Conservation (phyloP, 2,113 vertebrate species). For the Hipposideros armiger region DNA sequence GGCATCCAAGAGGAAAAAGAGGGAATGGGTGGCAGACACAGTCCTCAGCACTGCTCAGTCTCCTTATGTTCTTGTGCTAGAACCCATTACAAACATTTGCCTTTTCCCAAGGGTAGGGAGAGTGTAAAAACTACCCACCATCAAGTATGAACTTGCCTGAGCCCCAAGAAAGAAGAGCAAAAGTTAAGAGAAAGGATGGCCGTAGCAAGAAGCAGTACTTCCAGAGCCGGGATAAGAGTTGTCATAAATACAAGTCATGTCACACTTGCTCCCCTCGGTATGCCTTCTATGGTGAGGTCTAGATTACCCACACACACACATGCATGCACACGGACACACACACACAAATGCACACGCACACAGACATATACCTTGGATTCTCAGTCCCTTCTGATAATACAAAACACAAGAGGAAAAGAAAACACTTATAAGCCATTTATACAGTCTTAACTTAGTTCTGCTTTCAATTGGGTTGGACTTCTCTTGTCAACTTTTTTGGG, state of each 20-base stretch:
- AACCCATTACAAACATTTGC: background rate
- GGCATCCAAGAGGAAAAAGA: background rate
- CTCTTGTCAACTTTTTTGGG: background rate
- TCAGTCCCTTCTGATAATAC: background rate
- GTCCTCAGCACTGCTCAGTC: accelerated
- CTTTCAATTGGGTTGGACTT: conserved; percentile 20
- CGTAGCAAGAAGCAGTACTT: background rate
- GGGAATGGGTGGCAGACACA: accelerated
- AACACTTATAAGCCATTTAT: background rate
- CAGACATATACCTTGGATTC: no score
- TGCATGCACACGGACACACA: no score
- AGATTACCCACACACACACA: accelerated
- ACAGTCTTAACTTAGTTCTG: background rate
- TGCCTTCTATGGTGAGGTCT: background rate
- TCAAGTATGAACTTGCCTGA: background rate
- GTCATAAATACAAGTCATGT: background rate
- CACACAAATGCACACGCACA: accelerated
- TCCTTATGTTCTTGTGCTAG: background rate
- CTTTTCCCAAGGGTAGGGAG: background rate
- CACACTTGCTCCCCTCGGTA: background rate
- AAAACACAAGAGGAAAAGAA: background rate
- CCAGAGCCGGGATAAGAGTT: background rate
- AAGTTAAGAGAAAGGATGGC: background rate
- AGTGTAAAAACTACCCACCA: background rate
- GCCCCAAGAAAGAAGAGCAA: background rate